These are phyloP conservation scores for Ridgeia piscesae DNA, from an alignment of 1,140 invertebrate genomes.

Conservation along the genomic window DNA sequence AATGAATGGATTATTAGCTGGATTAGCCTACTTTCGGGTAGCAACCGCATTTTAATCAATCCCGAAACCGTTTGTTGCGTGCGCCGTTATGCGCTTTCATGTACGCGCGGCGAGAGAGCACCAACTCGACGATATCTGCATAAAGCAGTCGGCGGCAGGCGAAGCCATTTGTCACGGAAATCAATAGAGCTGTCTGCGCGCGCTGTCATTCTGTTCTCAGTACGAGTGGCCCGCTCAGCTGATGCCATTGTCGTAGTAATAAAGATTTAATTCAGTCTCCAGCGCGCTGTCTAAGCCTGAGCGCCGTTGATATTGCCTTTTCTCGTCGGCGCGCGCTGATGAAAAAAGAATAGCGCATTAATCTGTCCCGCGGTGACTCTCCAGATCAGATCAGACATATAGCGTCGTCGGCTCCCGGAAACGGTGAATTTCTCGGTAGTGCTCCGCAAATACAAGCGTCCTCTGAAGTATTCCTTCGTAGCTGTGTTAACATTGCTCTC, in stretches of 20 bases:
- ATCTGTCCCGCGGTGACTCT: not conserved
- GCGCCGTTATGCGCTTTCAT: not conserved
- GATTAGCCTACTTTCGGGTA: not conserved
- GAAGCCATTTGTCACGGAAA: not conserved
- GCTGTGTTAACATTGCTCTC: not conserved
- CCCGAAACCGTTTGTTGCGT: not conserved
- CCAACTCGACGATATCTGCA: not conserved
- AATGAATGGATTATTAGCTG: not conserved
- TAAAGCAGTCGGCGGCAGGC: not conserved
- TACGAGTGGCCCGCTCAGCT: not conserved
- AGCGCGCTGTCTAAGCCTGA: not conserved
- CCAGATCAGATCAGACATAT: not conserved
- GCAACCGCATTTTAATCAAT: conserved; percentile 1
- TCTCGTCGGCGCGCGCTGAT: not conserved
- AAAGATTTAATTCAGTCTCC: conserved; percentile 6
- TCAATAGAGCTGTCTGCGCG: not conserved
- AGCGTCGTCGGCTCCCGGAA: not conserved
- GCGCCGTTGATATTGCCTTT: not conserved
- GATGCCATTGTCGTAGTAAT: not conserved
- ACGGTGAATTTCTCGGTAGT: not conserved
- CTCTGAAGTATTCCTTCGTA: not conserved
- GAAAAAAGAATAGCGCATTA: not conserved
- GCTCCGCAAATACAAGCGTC: not conserved
- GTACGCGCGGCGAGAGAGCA: not conserved
- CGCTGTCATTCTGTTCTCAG: not conserved